Percentiles rank a stretch among this genome's conserved stretches.
Evolutionary conservation across 1,140 invertebrate species (phyloP).

Genomic region (Sycophaga agraensis): DNA sequence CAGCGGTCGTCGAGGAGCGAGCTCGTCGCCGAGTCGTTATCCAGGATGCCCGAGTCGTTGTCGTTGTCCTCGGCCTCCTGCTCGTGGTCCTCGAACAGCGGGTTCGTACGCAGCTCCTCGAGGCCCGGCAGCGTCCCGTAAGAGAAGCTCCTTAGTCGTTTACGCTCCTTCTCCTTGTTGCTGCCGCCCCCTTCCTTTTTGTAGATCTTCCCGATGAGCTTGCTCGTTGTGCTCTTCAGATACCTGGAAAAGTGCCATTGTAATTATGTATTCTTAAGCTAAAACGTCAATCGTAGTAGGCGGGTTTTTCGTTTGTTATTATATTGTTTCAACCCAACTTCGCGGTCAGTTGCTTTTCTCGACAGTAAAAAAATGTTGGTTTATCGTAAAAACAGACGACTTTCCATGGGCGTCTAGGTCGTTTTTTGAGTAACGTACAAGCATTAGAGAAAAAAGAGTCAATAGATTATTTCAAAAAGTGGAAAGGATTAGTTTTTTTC

Average conservation of each 20-base stretch:
- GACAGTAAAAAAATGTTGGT: no score
- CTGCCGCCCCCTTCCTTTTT: slow-evolving; percentile 56
- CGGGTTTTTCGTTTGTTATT: no score
- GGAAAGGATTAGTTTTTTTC: no score
- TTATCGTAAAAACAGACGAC: no score
- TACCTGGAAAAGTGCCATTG: slow-evolving; percentile 48
- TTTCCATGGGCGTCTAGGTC: no score
- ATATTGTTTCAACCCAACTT: no score
- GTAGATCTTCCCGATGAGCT: slow-evolving; percentile 70
- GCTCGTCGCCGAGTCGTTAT: slow-evolving; percentile 70
- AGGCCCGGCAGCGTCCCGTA: slow-evolving; percentile 73
- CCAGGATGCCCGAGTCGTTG: slow-evolving; percentile 74
- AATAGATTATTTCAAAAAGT: no score
- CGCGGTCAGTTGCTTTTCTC: no score
- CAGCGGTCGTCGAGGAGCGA: slow-evolving; percentile 67
- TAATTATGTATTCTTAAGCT: no score
- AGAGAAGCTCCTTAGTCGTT: slow-evolving; percentile 72
- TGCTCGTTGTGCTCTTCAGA: slow-evolving; percentile 68
- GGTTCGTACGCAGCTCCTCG: slow-evolving; percentile 69
- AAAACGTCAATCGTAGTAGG: no score
- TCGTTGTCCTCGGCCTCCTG: slow-evolving; percentile 58
- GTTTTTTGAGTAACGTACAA: no score
- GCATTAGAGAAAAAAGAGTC: no score
- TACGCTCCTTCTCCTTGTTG: slow-evolving; percentile 52
- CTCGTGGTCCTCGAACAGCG: slow-evolving; percentile 58